Evolutionary conservation across 2,797 vertebrate species (phyloP), one percentile per base, ranked within the genome.

Genomic region (Takifugu ocellatus): DNA sequence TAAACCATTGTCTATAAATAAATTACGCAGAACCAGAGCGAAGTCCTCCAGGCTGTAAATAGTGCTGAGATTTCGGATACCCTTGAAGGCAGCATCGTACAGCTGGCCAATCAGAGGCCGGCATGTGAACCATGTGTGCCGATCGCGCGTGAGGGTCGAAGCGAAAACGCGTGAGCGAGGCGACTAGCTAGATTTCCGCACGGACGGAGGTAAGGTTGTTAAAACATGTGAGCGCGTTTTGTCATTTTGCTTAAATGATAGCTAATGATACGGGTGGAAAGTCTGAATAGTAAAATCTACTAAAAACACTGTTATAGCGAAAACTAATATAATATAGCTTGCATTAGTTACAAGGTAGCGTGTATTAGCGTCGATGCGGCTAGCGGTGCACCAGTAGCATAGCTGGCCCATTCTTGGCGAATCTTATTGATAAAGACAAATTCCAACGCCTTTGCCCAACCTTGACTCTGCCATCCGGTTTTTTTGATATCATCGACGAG

Each of bases 131-230:
- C 54, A 68, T 62, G 68, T 72, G 73, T 65, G 63, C 49, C n/a
- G 47, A 49, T 74, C 49, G 61, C 69, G 71, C 70, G 74, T 78
- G 68, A 49, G 60, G 56, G 57, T 59, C 36, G 74, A 54, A 64
- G 74, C 49, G 51, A 56, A 68, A 64, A 80, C 81, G 78, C 79
- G 75, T 83, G 82, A 84, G 69, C 51, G 59, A 73, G 46, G 74
- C 79, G 63, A 68, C 59, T 24, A 66, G 68, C 68, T 43, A 46
- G 54, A 54, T 64, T 47, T 78, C 75, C 46, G 66, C 75, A 77
- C 71, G 66, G 66, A 61, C 48, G 24, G 31, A 83, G 86, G 86
- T 88, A 79, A 80, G 79, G 36, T 1, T 24, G 33, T 46, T 15
- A 2, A 48, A 42, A 47, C 11, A 16, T 16, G 26, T 5, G 0